Base-by-base conservation (phyloP, 2,797 vertebrate species). In the Acipenser ruthenus region DNA sequence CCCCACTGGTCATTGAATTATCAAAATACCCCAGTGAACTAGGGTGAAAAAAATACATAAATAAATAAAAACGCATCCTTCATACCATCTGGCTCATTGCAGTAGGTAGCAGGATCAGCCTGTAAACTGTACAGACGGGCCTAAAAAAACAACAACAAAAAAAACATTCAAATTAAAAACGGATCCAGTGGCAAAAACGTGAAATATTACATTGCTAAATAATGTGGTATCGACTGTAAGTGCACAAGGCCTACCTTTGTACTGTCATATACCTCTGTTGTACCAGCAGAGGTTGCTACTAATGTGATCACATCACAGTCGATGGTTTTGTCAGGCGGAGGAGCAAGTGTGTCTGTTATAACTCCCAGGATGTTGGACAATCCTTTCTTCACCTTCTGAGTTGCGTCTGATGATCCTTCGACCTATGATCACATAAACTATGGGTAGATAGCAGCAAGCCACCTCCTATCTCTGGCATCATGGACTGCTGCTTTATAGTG, bases 301-400 rank as follows among this genome's bases (percentile, higher is more conserved):
- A 99, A 79, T 0, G 95, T 98, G 76, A 99, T 98, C 13, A 98
- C 97, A 72, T 99, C 97, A 55, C 95, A 98, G 86, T 99, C 97
- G 0, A 99, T 97, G 75, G 96, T 99, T 89, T 93, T 98, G 78
- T 99, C 97, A 0, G 94, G 94, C 0, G 97, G 95, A 13, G 97
- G 97, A 7, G 95, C 95, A 55, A 99, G 93, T 0, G 97, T 98
- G 80, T 99, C 96, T 0, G 95, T 95, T 80, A 99, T 98, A 73
- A 99, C 95, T 0, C 96, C 96, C 60, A 99, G 79, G 75, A 99
- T 95, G 82, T 97, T 95, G 1, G 95, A 94, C 1, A 99, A 78
- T 50, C 97, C 87, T 74, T 95, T 98, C 83, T 94, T 97, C 78
- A 99, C 87, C 80, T 95, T 98, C 65, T 97, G 94, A 1, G 95